Base-by-base conservation (phyloP, 2,797 vertebrate species). In the Pseudochirops corinnae region DNA sequence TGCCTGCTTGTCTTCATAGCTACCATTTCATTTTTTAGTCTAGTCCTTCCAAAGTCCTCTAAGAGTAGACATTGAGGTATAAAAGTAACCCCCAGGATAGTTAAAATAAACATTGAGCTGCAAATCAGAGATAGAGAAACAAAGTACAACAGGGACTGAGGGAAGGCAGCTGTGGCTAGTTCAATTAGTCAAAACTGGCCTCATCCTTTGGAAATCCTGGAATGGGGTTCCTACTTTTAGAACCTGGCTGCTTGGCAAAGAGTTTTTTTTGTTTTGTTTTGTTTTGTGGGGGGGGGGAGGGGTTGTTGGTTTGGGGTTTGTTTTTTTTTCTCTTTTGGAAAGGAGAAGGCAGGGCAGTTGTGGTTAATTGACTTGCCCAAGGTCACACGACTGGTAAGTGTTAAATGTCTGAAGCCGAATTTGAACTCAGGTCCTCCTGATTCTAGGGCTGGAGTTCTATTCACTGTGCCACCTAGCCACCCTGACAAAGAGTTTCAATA, bases 61-160 rank as follows among this genome's bases (percentile, higher is more conserved):
- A 87, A 93, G 55, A 94, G 52, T 55, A 93, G 94, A 39, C 93
- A 96, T 92, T 93, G 95, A 74, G 39, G 21, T 95, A 94, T 3
- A 82, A 92, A 92, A 29, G 60, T 92, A 52, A 90, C 87, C 93
- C 46, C 87, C 39, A 52, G 93, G 12, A 57, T 52, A 56, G 5
- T 62, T 92, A 91, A 52, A 94, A 92, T 60, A 94, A 94, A 74
- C 31, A 56, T 3, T 74, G n/a, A 82, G 53, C 16, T 91, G 46
- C 74, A 91, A 53, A 56, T 50, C 24, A 50, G 58, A 87, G 58
- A 57, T 56, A 31, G 46, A 95, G 62, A 96, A 55, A 55, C 39
- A 93, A 56, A 53, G 46, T 18, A 55, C 55, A 58, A 1, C 0
- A 56, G 29, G 53, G 50, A 24, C 24, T 29, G 53, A 91, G 57